phyloP scores from a whole-genome alignment of 2,113 vertebrate genomes.

The Ptilonorhynchus violaceus region DNA sequence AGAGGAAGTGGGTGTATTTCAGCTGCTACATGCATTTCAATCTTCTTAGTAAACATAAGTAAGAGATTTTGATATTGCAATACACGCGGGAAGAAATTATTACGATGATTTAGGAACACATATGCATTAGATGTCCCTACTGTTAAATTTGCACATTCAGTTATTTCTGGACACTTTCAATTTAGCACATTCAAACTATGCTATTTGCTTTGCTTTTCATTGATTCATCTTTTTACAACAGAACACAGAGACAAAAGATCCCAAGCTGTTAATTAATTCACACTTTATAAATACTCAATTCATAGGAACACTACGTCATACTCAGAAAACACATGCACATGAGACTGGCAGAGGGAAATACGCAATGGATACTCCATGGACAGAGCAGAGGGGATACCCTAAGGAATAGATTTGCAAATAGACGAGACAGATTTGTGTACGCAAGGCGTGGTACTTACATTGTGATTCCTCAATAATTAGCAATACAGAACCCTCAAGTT shows the following conservation, averaged over 20 bases:
- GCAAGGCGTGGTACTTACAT: background rate
- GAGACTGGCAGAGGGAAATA: background rate
- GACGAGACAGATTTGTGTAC: background rate
- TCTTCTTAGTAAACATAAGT: background rate
- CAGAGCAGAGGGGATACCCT: background rate
- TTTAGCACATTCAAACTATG: background rate
- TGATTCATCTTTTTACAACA: background rate
- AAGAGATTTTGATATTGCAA: background rate
- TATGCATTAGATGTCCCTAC: background rate
- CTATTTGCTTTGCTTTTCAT: background rate
- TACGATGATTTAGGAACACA: background rate
- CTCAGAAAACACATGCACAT: background rate
- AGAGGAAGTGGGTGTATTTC: slow-evolving; percentile 22
- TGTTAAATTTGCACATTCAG: background rate
- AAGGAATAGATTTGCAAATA: background rate
- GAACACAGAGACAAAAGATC: background rate
- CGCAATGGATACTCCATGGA: background rate
- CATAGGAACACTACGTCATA: background rate
- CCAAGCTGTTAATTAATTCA: background rate
- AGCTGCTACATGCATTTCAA: background rate
- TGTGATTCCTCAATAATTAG: background rate
- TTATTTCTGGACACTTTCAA: background rate
- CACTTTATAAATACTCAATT: background rate
- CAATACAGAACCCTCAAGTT: accelerated
- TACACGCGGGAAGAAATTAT: background rate